Percentiles rank a stretch among this genome's conserved stretches.
phyloP scores from a whole-genome alignment of 2,888 invertebrate species.

The Scaptomyza cyrtandrae region DNA sequence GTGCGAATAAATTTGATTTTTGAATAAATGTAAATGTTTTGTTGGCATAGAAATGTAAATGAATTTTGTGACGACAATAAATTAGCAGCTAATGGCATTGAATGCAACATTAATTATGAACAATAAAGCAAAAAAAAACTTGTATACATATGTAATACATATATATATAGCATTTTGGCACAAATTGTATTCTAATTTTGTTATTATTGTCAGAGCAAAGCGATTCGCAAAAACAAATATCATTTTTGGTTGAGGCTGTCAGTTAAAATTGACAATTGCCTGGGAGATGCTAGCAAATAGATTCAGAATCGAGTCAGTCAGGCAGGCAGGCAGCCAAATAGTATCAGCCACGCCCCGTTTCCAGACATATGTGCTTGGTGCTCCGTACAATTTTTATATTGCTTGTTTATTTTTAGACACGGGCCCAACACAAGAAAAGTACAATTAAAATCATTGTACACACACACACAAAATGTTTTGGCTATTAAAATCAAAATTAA shows the following conservation, averaged over 20 bases:
- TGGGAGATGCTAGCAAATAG: constrained; percentile 6
- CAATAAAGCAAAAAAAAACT: constrained; percentile 21
- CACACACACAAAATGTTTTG: constrained; percentile 37
- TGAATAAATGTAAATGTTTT: constrained; percentile 49
- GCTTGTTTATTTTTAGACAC: constrained; percentile 37
- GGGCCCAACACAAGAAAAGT: constrained; percentile 42
- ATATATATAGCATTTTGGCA: constrained; percentile 4
- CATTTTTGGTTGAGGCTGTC: constrained; percentile 29
- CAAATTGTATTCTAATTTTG: constrained; percentile 43
- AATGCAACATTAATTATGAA: constrained; percentile 52
- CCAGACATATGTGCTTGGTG: constrained; percentile 35
- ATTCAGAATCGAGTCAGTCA: background rate
- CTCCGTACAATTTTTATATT: constrained; percentile 23
- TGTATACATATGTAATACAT: background rate
- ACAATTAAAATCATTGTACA: constrained; percentile 78
- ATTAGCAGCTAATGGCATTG: constrained; percentile 58
- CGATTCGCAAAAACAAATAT: constrained; percentile 26
- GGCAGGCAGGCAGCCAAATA: constrained; percentile 20
- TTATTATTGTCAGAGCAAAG: constrained; percentile 11
- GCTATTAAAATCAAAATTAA: constrained; percentile 47
- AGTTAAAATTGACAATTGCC: constrained; percentile 48
- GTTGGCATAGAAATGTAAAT: constrained; percentile 42
- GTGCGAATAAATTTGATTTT: constrained; percentile 50
- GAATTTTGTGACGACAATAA: constrained; percentile 43
- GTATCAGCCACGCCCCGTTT: constrained; percentile 44